Evolutionary conservation across 1,140 invertebrate species (phyloP).

Genomic region (Drosophila azteca): DNA sequence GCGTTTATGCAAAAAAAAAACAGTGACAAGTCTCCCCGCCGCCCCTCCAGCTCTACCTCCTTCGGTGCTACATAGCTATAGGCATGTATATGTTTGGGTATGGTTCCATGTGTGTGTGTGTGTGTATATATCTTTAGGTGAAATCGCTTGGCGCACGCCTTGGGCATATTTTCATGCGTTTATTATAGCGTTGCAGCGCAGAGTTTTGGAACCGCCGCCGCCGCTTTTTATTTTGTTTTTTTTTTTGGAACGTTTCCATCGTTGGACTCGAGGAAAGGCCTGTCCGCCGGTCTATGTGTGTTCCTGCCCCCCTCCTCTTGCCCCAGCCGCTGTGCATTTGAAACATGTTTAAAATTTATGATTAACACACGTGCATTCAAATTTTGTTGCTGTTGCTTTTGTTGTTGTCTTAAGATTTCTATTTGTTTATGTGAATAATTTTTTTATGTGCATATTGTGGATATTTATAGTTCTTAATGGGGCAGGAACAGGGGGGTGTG

Average conservation of each 20-base stretch:
- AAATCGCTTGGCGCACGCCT: conserved; percentile 78
- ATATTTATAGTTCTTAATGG: conserved; percentile 70
- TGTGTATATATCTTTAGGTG: conserved; percentile 44
- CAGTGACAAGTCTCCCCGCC: conserved; percentile 43
- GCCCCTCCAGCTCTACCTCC: neutral
- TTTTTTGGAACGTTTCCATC: conserved; percentile 39
- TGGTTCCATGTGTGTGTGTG: no score
- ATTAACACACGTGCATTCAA: conserved; percentile 76
- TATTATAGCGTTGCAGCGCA: conserved; percentile 52
- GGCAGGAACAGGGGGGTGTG: neutral
- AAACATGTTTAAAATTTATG: conserved; percentile 80
- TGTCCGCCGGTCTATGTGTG: neutral
- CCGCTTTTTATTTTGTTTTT: conserved; percentile 40
- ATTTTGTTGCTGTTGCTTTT: conserved; percentile 40
- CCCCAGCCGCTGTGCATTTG: conserved; percentile 44
- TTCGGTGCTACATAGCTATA: no score
- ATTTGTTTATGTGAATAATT: conserved; percentile 75
- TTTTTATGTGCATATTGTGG: conserved; percentile 60
- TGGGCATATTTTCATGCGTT: conserved; percentile 78
- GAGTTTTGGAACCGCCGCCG: conserved; percentile 3
- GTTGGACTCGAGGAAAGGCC: no score
- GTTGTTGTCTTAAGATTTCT: conserved; percentile 66
- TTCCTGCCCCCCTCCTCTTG: neutral
- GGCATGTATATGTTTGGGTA: no score
- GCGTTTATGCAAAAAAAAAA: conserved; percentile 75